Evolutionary conservation across 2,888 invertebrate species (phyloP).

Genomic region (Caenorhabditis sinica): DNA sequence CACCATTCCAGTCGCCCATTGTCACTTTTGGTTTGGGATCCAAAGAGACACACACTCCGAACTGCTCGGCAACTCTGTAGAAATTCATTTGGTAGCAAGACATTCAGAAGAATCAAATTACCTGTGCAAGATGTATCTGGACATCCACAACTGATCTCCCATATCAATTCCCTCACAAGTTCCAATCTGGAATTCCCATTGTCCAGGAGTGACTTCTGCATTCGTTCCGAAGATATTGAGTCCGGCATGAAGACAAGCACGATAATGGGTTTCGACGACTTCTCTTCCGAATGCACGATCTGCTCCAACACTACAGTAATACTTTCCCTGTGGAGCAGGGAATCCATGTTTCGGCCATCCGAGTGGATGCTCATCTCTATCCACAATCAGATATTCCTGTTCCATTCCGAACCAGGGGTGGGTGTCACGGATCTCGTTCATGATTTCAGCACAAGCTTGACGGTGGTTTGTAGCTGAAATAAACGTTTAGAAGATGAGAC

Average conservation of each 20-base stretch:
- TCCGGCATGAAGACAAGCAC: constrained; percentile 94
- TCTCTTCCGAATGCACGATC: constrained; percentile 96
- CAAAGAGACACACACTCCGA: constrained; percentile 84
- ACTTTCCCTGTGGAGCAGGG: constrained; percentile 85
- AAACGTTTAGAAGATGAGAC: background rate
- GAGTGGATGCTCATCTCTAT: constrained; percentile 82
- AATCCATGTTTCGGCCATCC: constrained; percentile 83
- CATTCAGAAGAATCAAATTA: constrained; percentile 36
- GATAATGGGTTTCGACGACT: constrained; percentile 96
- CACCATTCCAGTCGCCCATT: constrained; percentile 91
- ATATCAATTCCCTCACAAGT: constrained; percentile 85
- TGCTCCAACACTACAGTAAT: constrained; percentile 98
- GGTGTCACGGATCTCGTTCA: constrained; percentile 83
- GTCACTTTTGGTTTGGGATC: constrained; percentile 85
- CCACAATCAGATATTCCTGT: constrained; percentile 86
- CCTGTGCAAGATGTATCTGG: constrained; percentile 84
- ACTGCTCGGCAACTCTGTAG: constrained; percentile 85
- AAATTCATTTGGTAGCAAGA: background rate
- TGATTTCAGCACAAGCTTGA: constrained; percentile 84
- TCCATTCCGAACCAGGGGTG: constrained; percentile 86
- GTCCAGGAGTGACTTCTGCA: constrained; percentile 84
- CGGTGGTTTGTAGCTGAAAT: constrained; percentile 84
- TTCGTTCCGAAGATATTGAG: constrained; percentile 94
- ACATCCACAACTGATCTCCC: constrained; percentile 85
- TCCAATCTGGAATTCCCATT: constrained; percentile 84